A percentile compares a stretch with the other conserved stretches of the same genome.
Evolutionary conservation across 2,888 invertebrate genomes (phyloP).

Genomic region (Antheraea yamamai): DNA sequence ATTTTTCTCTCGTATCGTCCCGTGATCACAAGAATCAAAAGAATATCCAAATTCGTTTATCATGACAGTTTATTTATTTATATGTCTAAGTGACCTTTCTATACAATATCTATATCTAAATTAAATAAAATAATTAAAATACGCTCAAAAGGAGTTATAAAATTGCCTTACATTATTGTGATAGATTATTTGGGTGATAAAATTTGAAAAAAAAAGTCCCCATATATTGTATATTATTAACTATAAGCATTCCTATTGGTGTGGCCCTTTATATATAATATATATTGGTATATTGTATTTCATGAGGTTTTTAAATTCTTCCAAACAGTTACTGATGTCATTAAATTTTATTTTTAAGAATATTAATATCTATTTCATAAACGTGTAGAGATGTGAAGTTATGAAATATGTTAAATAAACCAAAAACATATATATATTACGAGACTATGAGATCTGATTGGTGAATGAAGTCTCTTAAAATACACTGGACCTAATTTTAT

Average conservation of each 20-base stretch:
- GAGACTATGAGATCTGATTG: constrained; percentile 17
- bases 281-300: background rate
- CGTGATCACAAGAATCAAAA: too few species aligned
- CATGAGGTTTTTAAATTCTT: background rate
- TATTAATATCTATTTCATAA: constrained; percentile 4
- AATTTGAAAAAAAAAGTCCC: background rate
- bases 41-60: background rate
- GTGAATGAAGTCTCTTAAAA: background rate
- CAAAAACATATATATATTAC: constrained; percentile 1
- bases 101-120: background rate
- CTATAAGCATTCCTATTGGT: constrained; percentile 5
- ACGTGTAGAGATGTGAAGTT: background rate
- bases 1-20: background rate
- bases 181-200: constrained; percentile 12
- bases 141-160: background rate
- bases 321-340: background rate
- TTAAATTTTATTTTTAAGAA: background rate
- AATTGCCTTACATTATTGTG: constrained; percentile 12
- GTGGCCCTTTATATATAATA: background rate
- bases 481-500: background rate
- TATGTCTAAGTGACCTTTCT: background rate
- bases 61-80: constrained; percentile 8
- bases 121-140: constrained; percentile 6
- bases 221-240: constrained; percentile 4
- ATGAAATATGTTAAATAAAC: background rate